Evolutionary conservation across 2,797 vertebrate genomes (phyloP).

Genomic region (Galagoides demidoff): DNA sequence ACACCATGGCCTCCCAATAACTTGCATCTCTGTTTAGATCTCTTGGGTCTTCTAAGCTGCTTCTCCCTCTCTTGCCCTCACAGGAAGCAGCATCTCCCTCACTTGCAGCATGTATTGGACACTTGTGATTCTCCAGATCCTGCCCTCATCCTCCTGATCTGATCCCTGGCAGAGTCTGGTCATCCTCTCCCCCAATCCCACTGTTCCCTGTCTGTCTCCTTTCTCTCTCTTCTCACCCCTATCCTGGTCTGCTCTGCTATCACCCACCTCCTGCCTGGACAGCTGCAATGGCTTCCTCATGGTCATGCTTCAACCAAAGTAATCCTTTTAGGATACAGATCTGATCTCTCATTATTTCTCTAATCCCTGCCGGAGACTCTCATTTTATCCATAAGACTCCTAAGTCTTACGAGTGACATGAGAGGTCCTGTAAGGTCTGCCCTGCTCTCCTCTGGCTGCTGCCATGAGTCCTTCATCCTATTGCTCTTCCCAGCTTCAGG

Average conservation of each 20-base stretch:
- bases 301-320: neutral
- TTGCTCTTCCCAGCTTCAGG: neutral
- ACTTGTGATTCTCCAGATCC: neutral
- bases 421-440: neutral
- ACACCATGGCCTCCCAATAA: accelerated
- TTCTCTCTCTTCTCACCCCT: neutral
- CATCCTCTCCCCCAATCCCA: neutral
- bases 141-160: neutral
- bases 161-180: neutral
- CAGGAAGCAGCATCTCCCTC: neutral
- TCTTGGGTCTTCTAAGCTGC: neutral
- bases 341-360: neutral
- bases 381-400: neutral
- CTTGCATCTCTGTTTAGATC: neutral
- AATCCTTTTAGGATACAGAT: neutral
- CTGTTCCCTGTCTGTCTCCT: neutral
- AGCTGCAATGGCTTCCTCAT: neutral
- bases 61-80: too few species aligned
- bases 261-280: neutral
- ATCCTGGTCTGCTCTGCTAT: neutral
- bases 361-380: neutral
- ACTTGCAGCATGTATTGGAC: neutral
- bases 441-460: neutral
- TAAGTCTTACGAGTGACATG: neutral
- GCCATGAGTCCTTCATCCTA: neutral